Conservation (phyloP, 1,140 invertebrate genomes). For the Paraescarpia echinospica region DNA sequence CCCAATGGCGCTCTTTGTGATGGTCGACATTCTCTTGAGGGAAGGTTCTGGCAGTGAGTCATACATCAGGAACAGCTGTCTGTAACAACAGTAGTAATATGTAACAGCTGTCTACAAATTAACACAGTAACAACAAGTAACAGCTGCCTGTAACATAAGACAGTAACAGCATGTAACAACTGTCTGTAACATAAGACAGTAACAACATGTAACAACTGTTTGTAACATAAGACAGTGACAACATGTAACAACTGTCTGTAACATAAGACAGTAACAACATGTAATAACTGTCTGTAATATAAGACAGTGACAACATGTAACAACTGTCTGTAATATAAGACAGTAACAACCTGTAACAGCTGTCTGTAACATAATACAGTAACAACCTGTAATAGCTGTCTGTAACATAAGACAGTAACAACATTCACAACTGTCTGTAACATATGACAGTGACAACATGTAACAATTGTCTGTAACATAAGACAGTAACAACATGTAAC, state of each 20-base stretch:
- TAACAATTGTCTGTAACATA: too few species aligned
- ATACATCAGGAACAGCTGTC: slow-evolving; percentile 94
- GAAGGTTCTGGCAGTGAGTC: slow-evolving; percentile 85
- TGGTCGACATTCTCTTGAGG: slow-evolving; percentile 83
- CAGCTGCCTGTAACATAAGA: background rate
- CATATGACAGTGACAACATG: too few species aligned
- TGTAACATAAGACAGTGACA: background rate
- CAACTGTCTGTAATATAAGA: background rate
- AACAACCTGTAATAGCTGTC: too few species aligned
- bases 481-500: too few species aligned
- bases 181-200: background rate
- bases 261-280: background rate
- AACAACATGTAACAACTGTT: background rate
- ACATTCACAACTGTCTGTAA: too few species aligned
- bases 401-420: too few species aligned
- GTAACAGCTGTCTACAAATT: background rate
- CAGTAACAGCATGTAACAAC: background rate
- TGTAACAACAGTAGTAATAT: slow-evolving; percentile 53
- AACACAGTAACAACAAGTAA: background rate
- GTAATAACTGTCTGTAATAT: background rate
- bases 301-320: background rate
- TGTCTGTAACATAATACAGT: too few species aligned
- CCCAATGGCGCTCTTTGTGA: slow-evolving; percentile 85
- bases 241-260: background rate
- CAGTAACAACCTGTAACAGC: too few species aligned